Evolutionary conservation across 2,113 vertebrate genomes (phyloP).

Genomic region (Marcusenius ussheri): DNA sequence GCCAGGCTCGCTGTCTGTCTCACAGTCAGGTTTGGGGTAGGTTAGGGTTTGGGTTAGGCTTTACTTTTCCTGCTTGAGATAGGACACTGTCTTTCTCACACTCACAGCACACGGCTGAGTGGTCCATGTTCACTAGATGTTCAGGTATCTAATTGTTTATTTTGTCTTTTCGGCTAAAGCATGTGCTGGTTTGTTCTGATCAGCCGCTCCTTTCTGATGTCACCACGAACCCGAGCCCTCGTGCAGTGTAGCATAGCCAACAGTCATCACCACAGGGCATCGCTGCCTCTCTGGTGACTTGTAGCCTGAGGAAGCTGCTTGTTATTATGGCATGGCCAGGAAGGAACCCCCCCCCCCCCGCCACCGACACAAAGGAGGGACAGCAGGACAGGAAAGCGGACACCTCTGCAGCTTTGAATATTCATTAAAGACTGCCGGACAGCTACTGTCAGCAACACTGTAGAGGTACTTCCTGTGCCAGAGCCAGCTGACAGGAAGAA

Average conservation of each 20-base stretch:
- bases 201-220: neutral
- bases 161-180: neutral
- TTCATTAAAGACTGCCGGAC: neutral
- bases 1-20: neutral
- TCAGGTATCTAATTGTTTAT: neutral
- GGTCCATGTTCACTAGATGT: neutral
- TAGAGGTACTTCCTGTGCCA: neutral
- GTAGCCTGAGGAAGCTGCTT: neutral
- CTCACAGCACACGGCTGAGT: neutral
- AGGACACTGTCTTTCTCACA: neutral
- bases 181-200: neutral
- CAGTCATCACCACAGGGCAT: neutral
- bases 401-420: neutral
- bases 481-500: neutral
- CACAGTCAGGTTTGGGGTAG: neutral
- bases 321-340: neutral
- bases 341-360: neutral
- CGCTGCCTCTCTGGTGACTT: neutral
- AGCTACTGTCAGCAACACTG: neutral
- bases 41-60: neutral
- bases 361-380: neutral
- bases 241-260: neutral
- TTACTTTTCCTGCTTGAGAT: neutral
- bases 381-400: neutral
- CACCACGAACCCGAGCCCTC: neutral